Percentiles rank a stretch among this genome's conserved stretches.
phyloP scores from a whole-genome alignment of 2,113 vertebrate species.

The Centropus unirufus region DNA sequence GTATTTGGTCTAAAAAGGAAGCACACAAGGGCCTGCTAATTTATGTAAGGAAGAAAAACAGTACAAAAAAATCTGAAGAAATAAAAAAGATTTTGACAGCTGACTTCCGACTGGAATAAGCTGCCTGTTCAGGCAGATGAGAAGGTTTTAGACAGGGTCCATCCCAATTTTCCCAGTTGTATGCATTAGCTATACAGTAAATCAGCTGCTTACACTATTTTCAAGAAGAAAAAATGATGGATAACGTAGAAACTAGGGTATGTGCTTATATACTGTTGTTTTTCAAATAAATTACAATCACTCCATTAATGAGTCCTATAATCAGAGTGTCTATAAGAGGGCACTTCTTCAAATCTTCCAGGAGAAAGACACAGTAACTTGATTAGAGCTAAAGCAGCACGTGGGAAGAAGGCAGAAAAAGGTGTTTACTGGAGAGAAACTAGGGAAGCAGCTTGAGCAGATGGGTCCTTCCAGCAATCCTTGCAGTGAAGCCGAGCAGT shows the following conservation, averaged over 20 bases:
- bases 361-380: neutral
- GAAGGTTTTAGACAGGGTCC: neutral
- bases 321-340: neutral
- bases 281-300: neutral
- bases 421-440: conserved; percentile 1
- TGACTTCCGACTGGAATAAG: neutral
- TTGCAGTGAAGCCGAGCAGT: conserved; percentile 20
- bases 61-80: neutral
- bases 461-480: neutral
- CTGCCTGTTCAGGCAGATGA: neutral
- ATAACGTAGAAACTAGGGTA: neutral
- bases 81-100: neutral
- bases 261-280: neutral
- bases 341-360: neutral
- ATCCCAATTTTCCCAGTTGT: neutral
- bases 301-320: neutral
- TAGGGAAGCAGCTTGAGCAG: neutral
- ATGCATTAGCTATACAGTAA: neutral
- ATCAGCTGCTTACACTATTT: neutral
- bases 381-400: neutral
- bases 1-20: neutral
- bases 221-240: neutral
- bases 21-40: neutral
- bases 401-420: conserved; percentile 29
- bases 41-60: neutral